Evolutionary conservation across 2,888 invertebrate species (phyloP).

Genomic region (Machimus atricapillus): DNA sequence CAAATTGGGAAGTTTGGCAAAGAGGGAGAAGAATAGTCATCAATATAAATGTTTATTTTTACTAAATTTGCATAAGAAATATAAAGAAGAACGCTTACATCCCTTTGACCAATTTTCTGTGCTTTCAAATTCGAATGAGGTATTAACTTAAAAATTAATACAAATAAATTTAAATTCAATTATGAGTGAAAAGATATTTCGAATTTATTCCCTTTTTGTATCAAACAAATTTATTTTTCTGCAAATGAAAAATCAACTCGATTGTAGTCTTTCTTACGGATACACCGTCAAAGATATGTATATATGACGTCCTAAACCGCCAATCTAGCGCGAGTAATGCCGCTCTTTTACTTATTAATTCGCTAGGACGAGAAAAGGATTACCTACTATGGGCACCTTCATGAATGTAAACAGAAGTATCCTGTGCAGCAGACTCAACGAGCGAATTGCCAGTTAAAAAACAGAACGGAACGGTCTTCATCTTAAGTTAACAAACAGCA

Average conservation of each 20-base stretch:
- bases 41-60: no score
- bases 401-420: constrained; percentile 20
- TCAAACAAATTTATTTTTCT: neutral
- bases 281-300: neutral
- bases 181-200: neutral
- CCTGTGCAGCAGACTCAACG: neutral
- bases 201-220: neutral
- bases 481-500: constrained; percentile 19
- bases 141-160: neutral
- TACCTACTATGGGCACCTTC: neutral
- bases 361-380: neutral
- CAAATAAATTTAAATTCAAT: neutral
- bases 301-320: neutral
- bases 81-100: no score
- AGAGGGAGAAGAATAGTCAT: no score
- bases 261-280: neutral
- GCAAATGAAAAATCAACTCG: neutral
- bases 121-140: no score
- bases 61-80: no score
- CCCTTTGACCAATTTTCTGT: no score
- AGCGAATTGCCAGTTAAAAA: neutral
- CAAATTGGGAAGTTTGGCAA: no score
- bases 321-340: neutral
- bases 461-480: neutral
- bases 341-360: constrained; percentile 1